phyloP scores from a whole-genome alignment of 2,113 vertebrate genomes.

The Podarcis cretensis region DNA sequence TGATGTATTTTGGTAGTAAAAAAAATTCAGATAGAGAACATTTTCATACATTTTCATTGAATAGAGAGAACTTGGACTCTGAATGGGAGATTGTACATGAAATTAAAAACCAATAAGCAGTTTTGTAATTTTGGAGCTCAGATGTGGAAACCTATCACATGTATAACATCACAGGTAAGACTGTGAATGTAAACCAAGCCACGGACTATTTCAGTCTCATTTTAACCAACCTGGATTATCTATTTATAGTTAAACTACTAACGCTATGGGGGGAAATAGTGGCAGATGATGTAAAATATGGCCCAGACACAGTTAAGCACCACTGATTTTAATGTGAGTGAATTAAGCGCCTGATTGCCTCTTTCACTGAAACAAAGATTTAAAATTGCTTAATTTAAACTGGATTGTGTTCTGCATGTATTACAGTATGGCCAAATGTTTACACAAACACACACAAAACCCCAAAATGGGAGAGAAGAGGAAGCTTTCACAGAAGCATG shows the following conservation, averaged over 20 bases:
- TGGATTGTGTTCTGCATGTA: neutral
- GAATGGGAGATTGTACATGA: neutral
- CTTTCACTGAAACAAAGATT: neutral
- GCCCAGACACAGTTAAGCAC: neutral
- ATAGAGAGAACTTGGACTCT: accelerated
- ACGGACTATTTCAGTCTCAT: neutral
- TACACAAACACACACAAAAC: neutral
- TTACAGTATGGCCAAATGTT: neutral
- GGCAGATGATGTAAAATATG: neutral
- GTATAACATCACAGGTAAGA: neutral
- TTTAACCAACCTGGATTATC: slow-evolving; percentile 6
- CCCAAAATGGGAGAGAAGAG: neutral
- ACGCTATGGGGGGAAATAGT: neutral
- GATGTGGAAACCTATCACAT: neutral
- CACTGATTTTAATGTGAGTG: neutral
- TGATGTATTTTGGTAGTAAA: slow-evolving; percentile 5
- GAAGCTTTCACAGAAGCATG: neutral
- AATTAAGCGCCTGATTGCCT: too few species aligned
- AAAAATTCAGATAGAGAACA: neutral
- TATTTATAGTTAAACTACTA: neutral
- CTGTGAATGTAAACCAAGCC: neutral
- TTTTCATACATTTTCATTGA: neutral
- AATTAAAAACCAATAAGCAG: neutral
- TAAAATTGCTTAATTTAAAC: neutral
- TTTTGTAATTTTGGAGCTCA: neutral